Conservation (phyloP, 2,888 invertebrate species). For the Drosophila niveifrons region DNA sequence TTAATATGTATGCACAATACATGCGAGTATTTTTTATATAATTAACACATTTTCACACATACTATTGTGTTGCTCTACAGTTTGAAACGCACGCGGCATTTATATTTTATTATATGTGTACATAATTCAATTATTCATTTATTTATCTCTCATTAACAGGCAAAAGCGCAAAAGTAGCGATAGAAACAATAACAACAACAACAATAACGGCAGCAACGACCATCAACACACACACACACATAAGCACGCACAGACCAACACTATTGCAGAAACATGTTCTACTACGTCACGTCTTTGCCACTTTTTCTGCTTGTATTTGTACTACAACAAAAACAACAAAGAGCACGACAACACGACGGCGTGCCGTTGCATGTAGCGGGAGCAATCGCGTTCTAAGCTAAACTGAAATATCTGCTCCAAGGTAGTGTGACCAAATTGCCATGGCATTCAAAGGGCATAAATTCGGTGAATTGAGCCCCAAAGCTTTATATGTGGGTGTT, state of each 20-base stretch:
- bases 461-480: background rate
- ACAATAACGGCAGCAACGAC: constrained; percentile 2
- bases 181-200: constrained; percentile 60
- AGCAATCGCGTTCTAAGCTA: constrained; percentile 75
- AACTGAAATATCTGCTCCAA: constrained; percentile 59
- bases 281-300: constrained; percentile 60
- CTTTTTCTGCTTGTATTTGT: constrained; percentile 63
- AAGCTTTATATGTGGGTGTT: constrained; percentile 1
- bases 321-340: constrained; percentile 52
- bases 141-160: constrained; percentile 78
- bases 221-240: constrained; percentile 31
- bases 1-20: constrained; percentile 5
- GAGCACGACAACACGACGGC: constrained; percentile 55
- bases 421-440: constrained; percentile 57
- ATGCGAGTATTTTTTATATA: constrained; percentile 56
- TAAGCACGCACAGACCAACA: constrained; percentile 56
- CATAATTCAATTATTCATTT: constrained; percentile 80
- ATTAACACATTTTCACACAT: constrained; percentile 72
- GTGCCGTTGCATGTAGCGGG: constrained; percentile 56
- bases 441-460: constrained; percentile 1
- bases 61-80: constrained; percentile 33
- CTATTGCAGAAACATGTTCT: constrained; percentile 76
- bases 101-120: constrained; percentile 49
- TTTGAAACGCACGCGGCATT: constrained; percentile 52
- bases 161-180: constrained; percentile 50